A percentile compares a stretch with the other conserved stretches of the same genome.
phyloP scores from a whole-genome alignment of 2,113 vertebrate genomes.

The Zootoca vivipara region DNA sequence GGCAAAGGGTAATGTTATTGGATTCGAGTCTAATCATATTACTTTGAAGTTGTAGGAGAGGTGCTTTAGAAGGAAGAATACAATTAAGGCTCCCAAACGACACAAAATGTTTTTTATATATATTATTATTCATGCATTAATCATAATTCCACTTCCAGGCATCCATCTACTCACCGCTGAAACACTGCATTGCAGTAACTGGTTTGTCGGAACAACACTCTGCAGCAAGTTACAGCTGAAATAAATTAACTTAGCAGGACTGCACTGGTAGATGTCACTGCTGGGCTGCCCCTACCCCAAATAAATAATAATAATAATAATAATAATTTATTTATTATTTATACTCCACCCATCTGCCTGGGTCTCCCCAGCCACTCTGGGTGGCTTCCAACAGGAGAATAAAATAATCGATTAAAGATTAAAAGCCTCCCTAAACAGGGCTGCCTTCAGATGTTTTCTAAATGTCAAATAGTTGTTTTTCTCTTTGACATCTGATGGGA shows the following conservation, averaged over 20 bases:
- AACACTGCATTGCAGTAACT: rapidly evolving
- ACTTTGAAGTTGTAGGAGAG: slow-evolving; percentile 12
- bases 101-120: neutral
- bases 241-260: neutral
- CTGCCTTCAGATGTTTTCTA: too few species aligned
- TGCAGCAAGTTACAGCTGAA: slow-evolving; percentile 19
- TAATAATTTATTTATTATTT: too few species aligned
- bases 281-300: neutral
- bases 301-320: too few species aligned
- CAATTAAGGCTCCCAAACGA: neutral
- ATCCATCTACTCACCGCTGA: neutral
- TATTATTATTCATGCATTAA: neutral
- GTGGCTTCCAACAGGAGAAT: too few species aligned
- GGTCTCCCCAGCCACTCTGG: too few species aligned
- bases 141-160: neutral
- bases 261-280: neutral
- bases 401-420: too few species aligned
- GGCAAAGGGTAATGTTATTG: neutral
- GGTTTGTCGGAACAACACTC: neutral
- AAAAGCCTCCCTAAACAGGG: too few species aligned
- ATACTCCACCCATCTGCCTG: too few species aligned
- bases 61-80: neutral
- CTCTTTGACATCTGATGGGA: too few species aligned
- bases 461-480: too few species aligned
- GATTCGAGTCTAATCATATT: neutral